Base-by-base conservation (phyloP, 2,888 invertebrate species). In the Chrysolina americana region DNA sequence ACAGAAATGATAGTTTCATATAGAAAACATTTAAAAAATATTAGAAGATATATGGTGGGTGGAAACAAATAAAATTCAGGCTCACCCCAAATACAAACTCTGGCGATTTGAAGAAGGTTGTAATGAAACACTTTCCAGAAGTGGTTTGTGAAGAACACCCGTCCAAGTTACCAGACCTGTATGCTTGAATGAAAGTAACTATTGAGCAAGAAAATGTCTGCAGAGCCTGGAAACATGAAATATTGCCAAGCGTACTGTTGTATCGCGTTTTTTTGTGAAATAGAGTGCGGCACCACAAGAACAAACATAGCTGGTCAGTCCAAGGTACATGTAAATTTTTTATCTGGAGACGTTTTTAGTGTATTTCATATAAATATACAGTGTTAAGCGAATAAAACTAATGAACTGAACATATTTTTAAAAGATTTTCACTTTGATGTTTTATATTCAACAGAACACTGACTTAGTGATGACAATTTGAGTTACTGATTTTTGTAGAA, bases 141-240 rank as follows among this genome's bases (percentile, higher is more conserved):
- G n/a, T n/a, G 1, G 21, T 53, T n/a, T 53, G 53, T n/a, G 53
- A 53, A 13, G 2, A 19, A 2, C 62, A 62, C 62, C 23, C 13
- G 11, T 62, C 62, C 19, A 23, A 62, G 11, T 9, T 19, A 21
- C 62, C 62, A 0, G 62, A 62, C 13, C n/a, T 62, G 15, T 62
- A 62, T 15, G 23, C 62, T 9, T 62, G 13, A 21, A 62, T 62
- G 63, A 63, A 63, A 63, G 63, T 63, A 15, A 63, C 63, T 15
- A 36, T 63, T 2, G n/a, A 17, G 13, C 28, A 36, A n/a, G 1
- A 21, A 41, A 8, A 36, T 21, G 9, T 28, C 28, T 3, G 28
- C 28, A 28, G 0, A 44, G 44, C 10, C 1, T 44, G 44, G 44
- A 44, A 59, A 13, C 36, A 41, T 1, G 15, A 63, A 6, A 15